Base-by-base conservation (phyloP, 2,888 invertebrate genomes). In the Pharmacophagus antenor region DNA sequence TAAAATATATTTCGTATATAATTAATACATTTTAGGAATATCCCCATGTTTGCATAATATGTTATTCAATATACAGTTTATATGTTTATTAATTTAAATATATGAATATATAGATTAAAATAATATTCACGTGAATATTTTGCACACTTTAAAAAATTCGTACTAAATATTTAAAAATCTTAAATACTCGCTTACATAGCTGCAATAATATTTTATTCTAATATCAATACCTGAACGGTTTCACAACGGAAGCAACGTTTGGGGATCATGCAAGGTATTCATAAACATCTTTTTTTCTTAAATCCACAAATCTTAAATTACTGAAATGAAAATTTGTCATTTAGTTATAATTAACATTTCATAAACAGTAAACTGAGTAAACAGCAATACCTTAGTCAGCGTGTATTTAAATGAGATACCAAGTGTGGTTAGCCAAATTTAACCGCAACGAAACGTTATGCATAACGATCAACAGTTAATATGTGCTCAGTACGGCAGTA, bases 211-310 rank as follows among this genome's bases (percentile, higher is more conserved):
- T n/a, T n/a, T n/a, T n/a, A n/a, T n/a, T n/a, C n/a, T n/a, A n/a
- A n/a, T n/a, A n/a, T n/a, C n/a, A n/a, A n/a, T n/a, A n/a, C n/a
- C n/a, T n/a, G n/a, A n/a, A n/a, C n/a, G n/a, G n/a, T n/a, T n/a
- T n/a, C n/a, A n/a, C n/a, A 31, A 46, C 47, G 46, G 47, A 55
- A 55, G 55, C 47, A 47, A 47, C 21, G n/a, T 17, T 31, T 8
- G 17, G 21, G 18, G 31, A 21, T 15, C 15, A 12, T 47, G 15
- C 20, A 21, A 22, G 46, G n/a, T 41, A 3, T 3, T 15, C 46
- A 21, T 15, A 47, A 15, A 17, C 44, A 44, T n/a, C 37, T n/a
- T 27, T 4, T 37, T 37, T 37, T 15, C n/a, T n/a, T n/a, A n/a
- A n/a, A n/a, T n/a, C n/a, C n/a, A n/a, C n/a, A n/a, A n/a, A n/a